phyloP scores from a whole-genome alignment of 2,797 vertebrate genomes.

The Platyrinchus mystaceus region DNA sequence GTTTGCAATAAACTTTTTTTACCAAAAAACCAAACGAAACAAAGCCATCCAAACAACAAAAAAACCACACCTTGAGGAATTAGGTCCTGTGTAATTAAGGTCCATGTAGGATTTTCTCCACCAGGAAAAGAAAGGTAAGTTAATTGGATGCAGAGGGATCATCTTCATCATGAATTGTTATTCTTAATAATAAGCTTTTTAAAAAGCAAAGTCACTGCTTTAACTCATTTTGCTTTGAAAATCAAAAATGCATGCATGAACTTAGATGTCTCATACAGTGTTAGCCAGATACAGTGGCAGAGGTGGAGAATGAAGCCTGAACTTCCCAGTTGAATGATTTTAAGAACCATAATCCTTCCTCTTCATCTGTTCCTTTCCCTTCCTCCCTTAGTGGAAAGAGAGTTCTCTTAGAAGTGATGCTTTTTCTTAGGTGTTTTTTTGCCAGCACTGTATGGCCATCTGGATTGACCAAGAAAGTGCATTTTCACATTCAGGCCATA shows the following conservation, averaged over 20 bases:
- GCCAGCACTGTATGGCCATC: constrained; percentile 44
- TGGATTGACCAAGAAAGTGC: constrained; percentile 19
- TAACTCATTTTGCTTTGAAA: constrained; percentile 34
- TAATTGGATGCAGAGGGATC: not conserved
- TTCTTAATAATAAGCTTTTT: not conserved
- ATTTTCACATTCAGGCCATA: not conserved
- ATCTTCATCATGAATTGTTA: not conserved
- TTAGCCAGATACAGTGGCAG: not conserved
- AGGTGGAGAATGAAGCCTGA: not conserved
- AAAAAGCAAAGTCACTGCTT: constrained; percentile 4
- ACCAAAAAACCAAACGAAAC: not conserved
- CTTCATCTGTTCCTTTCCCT: not conserved
- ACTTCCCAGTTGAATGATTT: not conserved
- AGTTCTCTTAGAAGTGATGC: not conserved
- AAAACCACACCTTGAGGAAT: not conserved
- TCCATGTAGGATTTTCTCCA: not conserved
- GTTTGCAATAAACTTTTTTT: not conserved
- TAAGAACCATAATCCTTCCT: not conserved
- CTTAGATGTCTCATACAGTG: constrained; percentile 35
- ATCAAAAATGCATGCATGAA: constrained; percentile 14
- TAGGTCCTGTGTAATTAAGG: not conserved
- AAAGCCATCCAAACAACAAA: not conserved
- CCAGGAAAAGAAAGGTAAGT: not conserved
- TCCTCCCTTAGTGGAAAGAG: not conserved
- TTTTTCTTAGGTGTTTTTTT: not conserved